A percentile compares a stretch with the other conserved stretches of the same genome.
Evolutionary conservation across 2,888 invertebrate genomes (phyloP).

Genomic region (Psylliodes chrysocephalus): DNA sequence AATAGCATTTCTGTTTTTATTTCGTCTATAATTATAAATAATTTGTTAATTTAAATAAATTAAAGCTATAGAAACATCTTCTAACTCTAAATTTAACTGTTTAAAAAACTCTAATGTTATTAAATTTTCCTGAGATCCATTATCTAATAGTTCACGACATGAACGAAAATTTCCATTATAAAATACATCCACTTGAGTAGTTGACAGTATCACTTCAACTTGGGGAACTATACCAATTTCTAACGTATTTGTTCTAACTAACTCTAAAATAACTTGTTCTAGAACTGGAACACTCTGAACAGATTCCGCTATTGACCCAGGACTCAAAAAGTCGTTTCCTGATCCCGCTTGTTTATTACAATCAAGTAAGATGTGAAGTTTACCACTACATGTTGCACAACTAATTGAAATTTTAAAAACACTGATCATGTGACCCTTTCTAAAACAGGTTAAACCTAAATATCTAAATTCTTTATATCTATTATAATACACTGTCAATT

Average conservation of each 20-base stretch:
- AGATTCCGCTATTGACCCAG: no score
- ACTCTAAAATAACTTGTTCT: no score
- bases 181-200: constrained; percentile 7
- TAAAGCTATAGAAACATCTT: not conserved
- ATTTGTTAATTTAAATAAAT: no score
- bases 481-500: not conserved
- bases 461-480: not conserved
- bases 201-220: constrained; percentile 22
- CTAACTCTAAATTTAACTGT: no score
- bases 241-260: no score
- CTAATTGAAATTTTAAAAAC: not conserved
- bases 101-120: not conserved
- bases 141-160: no score
- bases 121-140: constrained; percentile 19
- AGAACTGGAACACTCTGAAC: no score
- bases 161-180: not conserved
- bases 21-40: no score
- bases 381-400: no score
- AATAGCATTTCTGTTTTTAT: no score
- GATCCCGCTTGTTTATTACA: not conserved
- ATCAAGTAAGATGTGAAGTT: not conserved
- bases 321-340: not conserved
- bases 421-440: not conserved
- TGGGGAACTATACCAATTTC: no score
- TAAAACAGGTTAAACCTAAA: not conserved